A percentile compares a stretch with the other conserved stretches of the same genome.
phyloP scores from a whole-genome alignment of 2,888 invertebrate genomes.

The Acanthopleura granulata region DNA sequence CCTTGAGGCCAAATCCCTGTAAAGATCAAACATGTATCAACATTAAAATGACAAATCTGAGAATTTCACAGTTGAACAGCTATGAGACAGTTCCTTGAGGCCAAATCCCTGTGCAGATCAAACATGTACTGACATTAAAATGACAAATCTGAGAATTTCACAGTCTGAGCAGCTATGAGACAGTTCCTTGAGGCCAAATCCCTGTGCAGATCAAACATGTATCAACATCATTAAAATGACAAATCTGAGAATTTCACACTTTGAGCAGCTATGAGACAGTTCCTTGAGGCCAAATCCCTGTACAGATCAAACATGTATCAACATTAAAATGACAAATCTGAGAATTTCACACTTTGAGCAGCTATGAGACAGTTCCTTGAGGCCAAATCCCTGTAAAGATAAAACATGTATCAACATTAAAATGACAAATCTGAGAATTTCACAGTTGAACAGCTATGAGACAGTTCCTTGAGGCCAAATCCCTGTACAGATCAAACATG shows the following conservation, averaged over 20 bases:
- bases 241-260: slow-evolving; percentile 94
- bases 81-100: slow-evolving; percentile 93
- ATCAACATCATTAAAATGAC: no score
- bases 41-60: slow-evolving; percentile 68
- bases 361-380: no score
- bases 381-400: no score
- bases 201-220: no score
- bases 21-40: no score
- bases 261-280: slow-evolving; percentile 89
- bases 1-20: no score
- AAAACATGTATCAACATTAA: no score
- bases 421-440: slow-evolving; percentile 99
- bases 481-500: slow-evolving; percentile 72
- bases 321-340: no score
- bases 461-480: slow-evolving; percentile 95
- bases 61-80: slow-evolving; percentile 88
- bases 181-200: no score
- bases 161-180: slow-evolving; percentile 19
- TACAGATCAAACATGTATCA: slow-evolving; percentile 24
- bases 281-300: slow-evolving; percentile 92
- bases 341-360: no score
- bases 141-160: no score
- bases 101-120: slow-evolving; percentile 79
- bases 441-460: slow-evolving; percentile 86
- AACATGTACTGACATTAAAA: neutral